phyloP scores from a whole-genome alignment of 2,113 vertebrate species.

The Oncorhynchus gorbuscha region DNA sequence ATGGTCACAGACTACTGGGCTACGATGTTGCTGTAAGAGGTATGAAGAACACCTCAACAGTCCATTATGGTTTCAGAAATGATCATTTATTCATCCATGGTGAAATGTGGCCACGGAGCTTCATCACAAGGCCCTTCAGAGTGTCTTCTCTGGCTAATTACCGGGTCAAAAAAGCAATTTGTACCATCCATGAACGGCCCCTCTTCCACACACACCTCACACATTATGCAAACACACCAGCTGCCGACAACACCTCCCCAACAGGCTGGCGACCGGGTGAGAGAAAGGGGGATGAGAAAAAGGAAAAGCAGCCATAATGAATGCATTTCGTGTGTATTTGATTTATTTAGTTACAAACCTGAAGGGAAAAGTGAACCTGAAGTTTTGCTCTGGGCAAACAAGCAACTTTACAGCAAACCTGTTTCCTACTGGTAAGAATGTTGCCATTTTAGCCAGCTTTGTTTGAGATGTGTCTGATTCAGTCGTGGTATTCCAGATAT shows the following conservation, averaged over 20 bases:
- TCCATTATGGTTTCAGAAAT: constrained; percentile 73
- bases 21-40: constrained; percentile 38
- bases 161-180: constrained; percentile 82
- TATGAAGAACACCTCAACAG: constrained; percentile 63
- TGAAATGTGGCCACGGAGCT: constrained; percentile 70
- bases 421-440: neutral
- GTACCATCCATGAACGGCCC: constrained; percentile 70
- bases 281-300: constrained; percentile 36
- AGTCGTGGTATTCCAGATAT: too few relatives aligned
- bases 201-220: constrained; percentile 66
- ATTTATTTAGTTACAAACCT: constrained; percentile 41
- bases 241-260: constrained; percentile 77
- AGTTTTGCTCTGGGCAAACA: neutral
- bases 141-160: constrained; percentile 76
- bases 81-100: constrained; percentile 72
- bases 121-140: constrained; percentile 68
- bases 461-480: too few relatives aligned
- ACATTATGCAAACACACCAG: constrained; percentile 79
- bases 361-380: constrained; percentile 30
- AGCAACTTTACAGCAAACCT: neutral
- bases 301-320: constrained; percentile 39
- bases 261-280: constrained; percentile 68
- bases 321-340: constrained; percentile 38
- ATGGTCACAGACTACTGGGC: constrained; percentile 38
- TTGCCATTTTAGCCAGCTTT: too few relatives aligned